phyloP scores from a whole-genome alignment of 2,888 invertebrate species.

The Drosophila neotestacea region DNA sequence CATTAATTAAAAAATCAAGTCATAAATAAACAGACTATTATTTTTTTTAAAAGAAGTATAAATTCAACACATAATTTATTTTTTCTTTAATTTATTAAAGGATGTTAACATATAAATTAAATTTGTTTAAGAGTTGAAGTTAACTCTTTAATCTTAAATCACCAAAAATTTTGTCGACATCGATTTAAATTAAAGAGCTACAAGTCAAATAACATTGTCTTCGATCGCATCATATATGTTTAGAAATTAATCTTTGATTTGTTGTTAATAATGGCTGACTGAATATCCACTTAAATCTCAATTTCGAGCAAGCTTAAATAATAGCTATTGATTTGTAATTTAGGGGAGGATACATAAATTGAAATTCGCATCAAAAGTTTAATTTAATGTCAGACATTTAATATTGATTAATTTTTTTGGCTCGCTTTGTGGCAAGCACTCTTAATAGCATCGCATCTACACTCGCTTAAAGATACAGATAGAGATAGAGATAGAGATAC shows the following conservation, averaged over 20 bases:
- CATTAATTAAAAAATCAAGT: too few relatives aligned
- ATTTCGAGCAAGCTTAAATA: conserved; percentile 30
- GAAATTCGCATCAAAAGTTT: conserved; percentile 55
- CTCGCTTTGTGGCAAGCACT: conserved; percentile 18
- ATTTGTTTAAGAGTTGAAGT: too few relatives aligned
- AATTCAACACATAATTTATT: too few relatives aligned
- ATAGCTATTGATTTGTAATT: conserved; percentile 28
- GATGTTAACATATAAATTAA: too few relatives aligned
- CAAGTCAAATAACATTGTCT: not conserved
- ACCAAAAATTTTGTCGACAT: not conserved
- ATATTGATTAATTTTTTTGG: conserved; percentile 70
- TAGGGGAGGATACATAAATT: conserved; percentile 38
- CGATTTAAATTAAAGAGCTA: conserved; percentile 2
- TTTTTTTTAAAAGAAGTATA: too few relatives aligned
- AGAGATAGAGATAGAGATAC: conserved; percentile 39
- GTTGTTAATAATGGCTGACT: conserved; percentile 1
- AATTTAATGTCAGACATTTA: conserved; percentile 66
- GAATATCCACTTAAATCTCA: conserved; percentile 9
- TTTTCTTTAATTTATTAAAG: too few relatives aligned
- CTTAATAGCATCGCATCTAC: conserved; percentile 64
- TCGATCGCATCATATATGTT: conserved; percentile 9
- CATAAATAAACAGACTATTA: too few relatives aligned
- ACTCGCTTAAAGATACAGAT: conserved; percentile 50
- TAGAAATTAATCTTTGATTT: conserved; percentile 7
- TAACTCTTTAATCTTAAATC: too few relatives aligned